Evolutionary conservation across 2,113 vertebrate species (phyloP).

Genomic region (Xiphorhynchus elegans): DNA sequence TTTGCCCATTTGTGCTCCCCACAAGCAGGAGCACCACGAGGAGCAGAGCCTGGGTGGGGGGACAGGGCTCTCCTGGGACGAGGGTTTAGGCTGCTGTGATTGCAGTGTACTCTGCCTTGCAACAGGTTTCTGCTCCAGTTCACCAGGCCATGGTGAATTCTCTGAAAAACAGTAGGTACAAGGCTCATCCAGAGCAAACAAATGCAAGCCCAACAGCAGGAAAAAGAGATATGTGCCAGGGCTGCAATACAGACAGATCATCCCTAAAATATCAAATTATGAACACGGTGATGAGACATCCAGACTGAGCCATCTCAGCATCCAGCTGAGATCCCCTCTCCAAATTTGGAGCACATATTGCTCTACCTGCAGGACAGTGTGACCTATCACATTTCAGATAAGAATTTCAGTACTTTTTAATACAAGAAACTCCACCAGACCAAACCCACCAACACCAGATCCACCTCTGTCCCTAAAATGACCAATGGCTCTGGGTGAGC

Average conservation of each 20-base stretch:
- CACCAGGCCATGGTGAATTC: not conserved
- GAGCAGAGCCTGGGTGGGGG: rapidly evolving
- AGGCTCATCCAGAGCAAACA: not conserved
- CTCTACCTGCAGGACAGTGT: not conserved
- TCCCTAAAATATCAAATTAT: not conserved
- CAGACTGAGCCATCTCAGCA: not conserved
- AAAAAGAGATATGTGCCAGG: not conserved
- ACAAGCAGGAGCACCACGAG: not conserved
- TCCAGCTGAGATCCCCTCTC: not conserved
- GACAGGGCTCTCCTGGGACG: rapidly evolving
- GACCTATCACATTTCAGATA: rapidly evolving
- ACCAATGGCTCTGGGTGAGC: not conserved
- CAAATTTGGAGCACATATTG: not conserved
- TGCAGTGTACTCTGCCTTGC: not conserved
- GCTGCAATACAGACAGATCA: not conserved
- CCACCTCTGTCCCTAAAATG: not conserved
- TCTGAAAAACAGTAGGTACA: not conserved
- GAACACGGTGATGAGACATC: not conserved
- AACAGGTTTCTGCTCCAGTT: not conserved
- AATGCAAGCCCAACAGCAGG: not conserved
- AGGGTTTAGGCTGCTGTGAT: not conserved
- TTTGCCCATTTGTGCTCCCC: not conserved
- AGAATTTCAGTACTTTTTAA: not conserved
- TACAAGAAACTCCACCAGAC: not conserved
- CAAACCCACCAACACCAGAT: not conserved